Percentiles rank a stretch among this genome's conserved stretches.
Conservation (phyloP, 2,888 invertebrate genomes). For the Microchrysa polita region DNA sequence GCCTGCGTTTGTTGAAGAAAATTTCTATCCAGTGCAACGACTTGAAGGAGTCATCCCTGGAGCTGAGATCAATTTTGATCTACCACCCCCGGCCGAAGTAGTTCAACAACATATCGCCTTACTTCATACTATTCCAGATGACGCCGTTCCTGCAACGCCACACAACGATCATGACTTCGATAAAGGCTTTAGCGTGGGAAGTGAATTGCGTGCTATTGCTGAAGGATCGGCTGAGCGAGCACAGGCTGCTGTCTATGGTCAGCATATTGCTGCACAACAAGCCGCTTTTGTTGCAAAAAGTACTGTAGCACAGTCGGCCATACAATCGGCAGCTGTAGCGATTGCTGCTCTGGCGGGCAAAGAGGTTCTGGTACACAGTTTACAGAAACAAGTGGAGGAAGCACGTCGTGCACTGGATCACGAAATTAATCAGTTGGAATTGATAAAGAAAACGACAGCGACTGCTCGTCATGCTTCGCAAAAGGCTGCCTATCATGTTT, state of each 20-base stretch:
- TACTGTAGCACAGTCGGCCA: constrained; percentile 79
- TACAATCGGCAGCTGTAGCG: constrained; percentile 75
- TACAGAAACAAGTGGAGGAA: constrained; percentile 79
- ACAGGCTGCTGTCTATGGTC: constrained; percentile 76
- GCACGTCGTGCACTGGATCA: constrained; percentile 74
- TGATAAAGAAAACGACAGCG: constrained; percentile 74
- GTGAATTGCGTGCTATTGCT: constrained; percentile 77
- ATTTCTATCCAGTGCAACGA: neutral
- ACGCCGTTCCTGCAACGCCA: neutral
- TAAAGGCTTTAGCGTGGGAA: constrained; percentile 60
- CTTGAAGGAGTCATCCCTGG: neutral
- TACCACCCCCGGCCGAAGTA: neutral
- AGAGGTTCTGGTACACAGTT: constrained; percentile 72
- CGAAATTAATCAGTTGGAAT: constrained; percentile 76
- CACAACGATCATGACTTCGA: neutral
- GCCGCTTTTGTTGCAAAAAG: constrained; percentile 83
- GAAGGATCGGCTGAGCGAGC: constrained; percentile 82
- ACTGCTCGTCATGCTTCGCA: constrained; percentile 73
- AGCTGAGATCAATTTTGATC: neutral
- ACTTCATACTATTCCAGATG: neutral
- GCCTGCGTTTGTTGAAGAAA: neutral
- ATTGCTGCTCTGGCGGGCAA: constrained; percentile 76
- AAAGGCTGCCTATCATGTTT: constrained; percentile 73
- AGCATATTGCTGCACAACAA: constrained; percentile 80
- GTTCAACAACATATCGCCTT: neutral